Evolutionary conservation across 1,140 invertebrate species (phyloP).

Genomic region (Oreohelix idahoensis): DNA sequence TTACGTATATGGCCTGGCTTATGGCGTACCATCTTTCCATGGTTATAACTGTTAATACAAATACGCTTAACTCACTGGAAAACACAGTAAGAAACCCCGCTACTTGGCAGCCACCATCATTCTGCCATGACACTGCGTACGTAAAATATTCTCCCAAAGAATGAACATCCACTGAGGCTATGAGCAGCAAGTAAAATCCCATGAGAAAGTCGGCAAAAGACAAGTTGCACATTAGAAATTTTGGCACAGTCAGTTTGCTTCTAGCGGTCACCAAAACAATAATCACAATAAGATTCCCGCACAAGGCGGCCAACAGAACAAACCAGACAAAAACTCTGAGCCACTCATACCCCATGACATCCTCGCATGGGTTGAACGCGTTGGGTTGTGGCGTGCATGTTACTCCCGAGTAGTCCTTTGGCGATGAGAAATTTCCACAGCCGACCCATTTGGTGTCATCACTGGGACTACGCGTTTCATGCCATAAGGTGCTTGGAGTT

Average conservation of each 20-base stretch:
- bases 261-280: conserved; percentile 70
- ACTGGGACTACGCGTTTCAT: conserved; percentile 5
- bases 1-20: conserved; percentile 86
- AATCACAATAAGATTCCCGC: conserved; percentile 87
- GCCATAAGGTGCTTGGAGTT: conserved; percentile 7
- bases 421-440: conserved; percentile 42
- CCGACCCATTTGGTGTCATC: conserved; percentile 28
- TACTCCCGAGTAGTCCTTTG: conserved; percentile 71
- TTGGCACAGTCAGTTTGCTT: conserved; percentile 80
- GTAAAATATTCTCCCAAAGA: conserved; percentile 96
- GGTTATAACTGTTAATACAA: conserved; percentile 96
- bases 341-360: conserved; percentile 88
- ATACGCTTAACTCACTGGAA: conserved; percentile 94
- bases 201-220: conserved; percentile 87
- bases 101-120: conserved; percentile 92
- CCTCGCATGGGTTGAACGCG: conserved; percentile 90
- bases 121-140: conserved; percentile 97
- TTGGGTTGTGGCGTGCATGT: conserved; percentile 86
- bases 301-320: conserved; percentile 78
- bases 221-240: conserved; percentile 89
- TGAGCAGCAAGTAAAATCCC: conserved; percentile 93
- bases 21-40: conserved; percentile 93
- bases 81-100: conserved; percentile 96
- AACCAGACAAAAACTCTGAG: conserved; percentile 88
- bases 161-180: conserved; percentile 96